Base-by-base conservation (phyloP, 1,140 invertebrate species). In the Drosophila nebulosa region DNA sequence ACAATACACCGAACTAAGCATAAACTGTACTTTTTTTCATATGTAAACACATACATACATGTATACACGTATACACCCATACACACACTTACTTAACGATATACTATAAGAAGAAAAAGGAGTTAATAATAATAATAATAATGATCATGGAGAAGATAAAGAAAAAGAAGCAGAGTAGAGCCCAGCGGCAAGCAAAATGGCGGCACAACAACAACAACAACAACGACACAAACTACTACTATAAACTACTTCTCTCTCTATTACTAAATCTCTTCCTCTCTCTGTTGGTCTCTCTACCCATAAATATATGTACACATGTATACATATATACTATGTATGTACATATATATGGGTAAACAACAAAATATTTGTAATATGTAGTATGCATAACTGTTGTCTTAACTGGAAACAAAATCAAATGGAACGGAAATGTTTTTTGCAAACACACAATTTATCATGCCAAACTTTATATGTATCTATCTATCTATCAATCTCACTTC, bases 321-420 rank as follows among this genome's bases (percentile, higher is more conserved):
- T 53, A 60, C 59, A 75, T 30, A 56, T 58, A 64, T 56, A 27
- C n/a, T 18, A 55, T 10, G 35, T 26, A 27, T 35, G 35, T 50
- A 55, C 70, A 39, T 46, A 36, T 36, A 57, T 59, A 39, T 39
- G 32, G 62, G 50, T 69, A 50, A 21, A 39, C 9, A 30, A n/a
- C n/a, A 18, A 59, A 22, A 51, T 52, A 68, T 10, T 16, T 27
- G 7, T 64, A 56, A 60, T 57, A 42, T 42, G 42, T 74, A 74
- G 71, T 74, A 74, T 66, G 71, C 71, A 74, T 74, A 71, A 74
- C 72, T 74, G 72, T 74, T 55, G 52, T 70, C 52, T 64, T 65
- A 69, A 12, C 35, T 64, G 63, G 64, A 57, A 71, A 71, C 18
- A 12, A 24, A 60, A 30, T 9, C 7, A 72, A 18, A 51, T 46